Evolutionary conservation across 1,140 invertebrate genomes (phyloP), one percentile per base, ranked within the genome.

Genomic region (Drosophila bocqueti): DNA sequence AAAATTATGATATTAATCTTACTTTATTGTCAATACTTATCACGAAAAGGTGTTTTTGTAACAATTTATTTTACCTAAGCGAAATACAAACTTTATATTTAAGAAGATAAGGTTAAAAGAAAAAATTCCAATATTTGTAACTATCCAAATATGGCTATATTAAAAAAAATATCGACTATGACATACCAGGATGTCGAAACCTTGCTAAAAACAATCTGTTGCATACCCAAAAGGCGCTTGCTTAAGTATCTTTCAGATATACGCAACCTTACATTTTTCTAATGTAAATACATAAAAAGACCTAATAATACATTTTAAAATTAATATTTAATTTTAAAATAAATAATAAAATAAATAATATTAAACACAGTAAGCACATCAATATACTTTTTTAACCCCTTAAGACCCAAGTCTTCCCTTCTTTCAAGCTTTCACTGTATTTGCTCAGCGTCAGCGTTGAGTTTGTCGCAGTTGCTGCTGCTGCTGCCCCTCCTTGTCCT

Each of bases 361-460:
- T 16, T 42, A 9, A 45, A 11, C 43, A 11, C n/a, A 4, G 8
- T 8, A 4, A 11, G 10, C 43, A 13, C 5, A 11, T 29, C 2
- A 13, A 18, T 21, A 34, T 21, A 13, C 29, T 26, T 21, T 36
- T 4, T 4, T 4, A n/a, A 18, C 6, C 8, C 31, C 29, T n/a
- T 4, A 7, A 18, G 13, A 34, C 1, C 4, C 4, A 52, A 43
- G 29, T 2, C 11, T 7, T 42, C 4, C 21, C 16, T 2, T 13
- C 10, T 7, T 3, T 1, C 24, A 15, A 46, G 4, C 26, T 34
- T 55, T 24, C 66, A 85, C 67, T 66, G 84, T 87, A 87, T 83
- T 87, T 87, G 83, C 83, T 67, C 80, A 86, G 67, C 64, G 83
- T 80, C 66, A 72, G 66, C 76, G 72, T 63, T 54, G 63, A 40